phyloP scores from a whole-genome alignment of 1,140 invertebrate species.

The Bursaphelenchus mucronatus region DNA sequence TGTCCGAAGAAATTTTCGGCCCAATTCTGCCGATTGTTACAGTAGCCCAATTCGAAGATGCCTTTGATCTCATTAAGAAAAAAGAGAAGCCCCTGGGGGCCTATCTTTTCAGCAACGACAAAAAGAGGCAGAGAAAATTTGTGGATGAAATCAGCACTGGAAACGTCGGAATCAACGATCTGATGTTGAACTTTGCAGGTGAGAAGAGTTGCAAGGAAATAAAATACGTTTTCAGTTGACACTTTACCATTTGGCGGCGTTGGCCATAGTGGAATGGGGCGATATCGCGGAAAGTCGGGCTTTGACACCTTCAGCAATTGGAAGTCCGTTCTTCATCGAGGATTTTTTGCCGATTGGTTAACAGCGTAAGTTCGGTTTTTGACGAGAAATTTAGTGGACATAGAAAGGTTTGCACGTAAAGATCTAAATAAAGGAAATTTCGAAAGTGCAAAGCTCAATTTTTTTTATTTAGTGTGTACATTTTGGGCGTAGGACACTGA shows the following conservation, averaged over 20 bases:
- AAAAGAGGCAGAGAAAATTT: slow-evolving; percentile 37
- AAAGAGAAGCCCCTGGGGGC: slow-evolving; percentile 44
- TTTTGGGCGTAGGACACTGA: too few relatives aligned
- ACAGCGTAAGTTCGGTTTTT: too few relatives aligned
- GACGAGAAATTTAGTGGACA: too few relatives aligned
- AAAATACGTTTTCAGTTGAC: slow-evolving; percentile 64
- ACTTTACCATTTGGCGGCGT: slow-evolving; percentile 68
- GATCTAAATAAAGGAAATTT: too few relatives aligned
- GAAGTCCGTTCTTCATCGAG: slow-evolving; percentile 70
- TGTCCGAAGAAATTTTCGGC: slow-evolving; percentile 54
- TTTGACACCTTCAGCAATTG: slow-evolving; percentile 89
- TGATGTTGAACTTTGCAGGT: slow-evolving; percentile 70
- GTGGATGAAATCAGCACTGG: slow-evolving; percentile 73
- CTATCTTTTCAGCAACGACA: slow-evolving; percentile 43
- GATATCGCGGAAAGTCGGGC: slow-evolving; percentile 82
- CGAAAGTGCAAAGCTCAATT: too few relatives aligned
- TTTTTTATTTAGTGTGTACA: too few relatives aligned
- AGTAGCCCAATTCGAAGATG: slow-evolving; percentile 36
- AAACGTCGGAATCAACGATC: slow-evolving; percentile 80
- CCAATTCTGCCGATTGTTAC: slow-evolving; percentile 51
- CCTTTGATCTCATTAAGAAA: slow-evolving; percentile 47
- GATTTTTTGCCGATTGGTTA: too few relatives aligned
- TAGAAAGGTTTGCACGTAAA: too few relatives aligned
- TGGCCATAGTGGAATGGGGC: slow-evolving; percentile 72
- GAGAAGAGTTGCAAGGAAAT: too few relatives aligned